phyloP scores from a whole-genome alignment of 2,113 vertebrate genomes.

The Machaerirhynchus nigripectus region DNA sequence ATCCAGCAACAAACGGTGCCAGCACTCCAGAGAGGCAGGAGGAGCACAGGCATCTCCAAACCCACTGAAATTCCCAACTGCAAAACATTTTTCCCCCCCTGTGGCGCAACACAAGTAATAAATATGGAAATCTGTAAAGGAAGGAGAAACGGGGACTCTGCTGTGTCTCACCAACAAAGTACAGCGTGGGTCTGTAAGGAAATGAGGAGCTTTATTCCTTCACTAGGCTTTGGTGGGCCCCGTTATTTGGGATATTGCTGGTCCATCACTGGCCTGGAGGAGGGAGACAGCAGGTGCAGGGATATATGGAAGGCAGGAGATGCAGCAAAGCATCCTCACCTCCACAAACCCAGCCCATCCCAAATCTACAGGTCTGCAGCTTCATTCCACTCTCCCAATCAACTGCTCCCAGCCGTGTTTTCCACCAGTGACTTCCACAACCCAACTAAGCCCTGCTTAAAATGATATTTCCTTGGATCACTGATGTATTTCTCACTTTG shows the following conservation, averaged over 20 bases:
- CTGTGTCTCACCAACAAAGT: constrained; percentile 9
- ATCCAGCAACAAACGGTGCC: neutral
- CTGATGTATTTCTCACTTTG: accelerated
- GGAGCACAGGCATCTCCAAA: neutral
- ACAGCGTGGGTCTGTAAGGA: neutral
- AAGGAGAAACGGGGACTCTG: neutral
- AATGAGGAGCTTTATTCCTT: constrained; percentile 30
- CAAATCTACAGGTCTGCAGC: neutral
- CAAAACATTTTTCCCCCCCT: neutral
- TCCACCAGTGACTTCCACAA: neutral
- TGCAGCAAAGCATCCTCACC: neutral
- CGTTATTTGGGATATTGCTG: neutral
- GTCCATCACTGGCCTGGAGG: neutral
- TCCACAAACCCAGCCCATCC: neutral
- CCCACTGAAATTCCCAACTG: constrained; percentile 14
- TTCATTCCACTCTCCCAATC: no score
- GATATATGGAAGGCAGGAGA: neutral
- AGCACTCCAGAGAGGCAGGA: neutral
- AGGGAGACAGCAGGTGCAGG: accelerated
- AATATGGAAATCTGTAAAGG: constrained; percentile 73
- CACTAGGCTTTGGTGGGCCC: neutral
- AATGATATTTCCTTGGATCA: neutral
- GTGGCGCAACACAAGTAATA: constrained; percentile 52
- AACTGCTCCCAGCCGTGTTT: neutral
- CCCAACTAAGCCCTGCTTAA: neutral